Evolutionary conservation across 2,113 vertebrate species (phyloP).

Genomic region (Mirounga angustirostris): DNA sequence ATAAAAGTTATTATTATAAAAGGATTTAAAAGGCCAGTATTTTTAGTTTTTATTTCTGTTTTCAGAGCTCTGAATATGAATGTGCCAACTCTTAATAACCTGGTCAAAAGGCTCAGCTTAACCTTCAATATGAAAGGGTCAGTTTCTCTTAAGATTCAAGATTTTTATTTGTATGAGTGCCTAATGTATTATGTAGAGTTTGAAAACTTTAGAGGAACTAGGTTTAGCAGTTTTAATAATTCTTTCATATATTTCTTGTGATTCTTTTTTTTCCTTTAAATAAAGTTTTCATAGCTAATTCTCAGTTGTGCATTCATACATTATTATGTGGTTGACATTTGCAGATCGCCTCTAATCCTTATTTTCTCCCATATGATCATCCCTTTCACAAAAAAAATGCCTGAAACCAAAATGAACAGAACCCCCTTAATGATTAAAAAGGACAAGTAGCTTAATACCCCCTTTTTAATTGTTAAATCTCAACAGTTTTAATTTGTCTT

Average conservation of each 20-base stretch:
- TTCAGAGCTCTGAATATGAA: background rate
- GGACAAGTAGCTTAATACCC: background rate
- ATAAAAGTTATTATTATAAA: background rate
- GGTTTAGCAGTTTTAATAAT: background rate
- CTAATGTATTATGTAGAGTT: background rate
- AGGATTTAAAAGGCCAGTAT: background rate
- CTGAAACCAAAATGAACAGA: background rate
- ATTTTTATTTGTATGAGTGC: background rate
- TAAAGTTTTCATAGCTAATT: background rate
- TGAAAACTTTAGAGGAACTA: background rate
- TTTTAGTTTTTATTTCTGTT: constrained; percentile 15
- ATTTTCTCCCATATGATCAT: constrained; percentile 19
- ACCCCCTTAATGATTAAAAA: background rate
- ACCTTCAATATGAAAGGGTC: background rate
- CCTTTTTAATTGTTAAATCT: background rate
- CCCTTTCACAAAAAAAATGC: background rate
- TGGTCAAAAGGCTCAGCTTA: background rate
- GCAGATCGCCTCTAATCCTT: background rate
- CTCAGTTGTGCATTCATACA: background rate
- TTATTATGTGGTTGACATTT: background rate
- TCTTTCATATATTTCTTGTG: background rate
- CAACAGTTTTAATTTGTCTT: background rate
- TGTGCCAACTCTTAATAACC: background rate
- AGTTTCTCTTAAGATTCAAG: background rate
- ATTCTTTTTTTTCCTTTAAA: background rate